Evolutionary conservation across 1,140 invertebrate species (phyloP).

Genomic region (Cephus cinctus): DNA sequence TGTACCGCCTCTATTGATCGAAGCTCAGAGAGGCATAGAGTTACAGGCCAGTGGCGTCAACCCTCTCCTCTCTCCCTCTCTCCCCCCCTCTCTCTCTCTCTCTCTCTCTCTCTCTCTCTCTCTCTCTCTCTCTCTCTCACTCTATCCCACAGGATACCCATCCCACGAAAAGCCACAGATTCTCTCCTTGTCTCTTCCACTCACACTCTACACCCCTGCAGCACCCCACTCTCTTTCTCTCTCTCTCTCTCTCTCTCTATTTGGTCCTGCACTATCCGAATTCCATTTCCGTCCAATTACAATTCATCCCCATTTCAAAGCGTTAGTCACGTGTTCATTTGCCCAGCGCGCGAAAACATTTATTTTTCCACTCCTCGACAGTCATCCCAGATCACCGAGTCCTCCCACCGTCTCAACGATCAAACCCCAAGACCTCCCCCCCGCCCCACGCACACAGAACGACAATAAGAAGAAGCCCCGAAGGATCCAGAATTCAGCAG

Average conservation of each 20-base stretch:
- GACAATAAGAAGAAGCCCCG: too few species aligned
- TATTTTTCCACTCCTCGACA: conserved; percentile 18
- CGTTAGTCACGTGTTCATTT: conserved; percentile 40
- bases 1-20: conserved; percentile 52
- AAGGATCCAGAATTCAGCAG: too few species aligned
- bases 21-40: conserved; percentile 48
- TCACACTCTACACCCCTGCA: background rate
- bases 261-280: conserved; percentile 39
- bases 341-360: conserved; percentile 27
- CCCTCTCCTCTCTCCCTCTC: conserved; percentile 28
- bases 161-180: background rate
- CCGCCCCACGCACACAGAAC: too few species aligned
- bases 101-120: conserved; percentile 20
- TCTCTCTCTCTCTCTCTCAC: conserved; percentile 14
- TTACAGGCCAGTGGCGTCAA: conserved; percentile 49
- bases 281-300: conserved; percentile 51
- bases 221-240: background rate
- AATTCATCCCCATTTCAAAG: conserved; percentile 44
- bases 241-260: conserved; percentile 9
- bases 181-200: background rate
- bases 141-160: conserved; percentile 8
- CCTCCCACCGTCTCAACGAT: too few species aligned
- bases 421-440: too few species aligned
- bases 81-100: conserved; percentile 13
- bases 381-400: too few species aligned